A percentile compares a stretch with the other conserved stretches of the same genome.
Evolutionary conservation across 2,113 vertebrate species (phyloP).

Genomic region (Peromyscus leucopus): DNA sequence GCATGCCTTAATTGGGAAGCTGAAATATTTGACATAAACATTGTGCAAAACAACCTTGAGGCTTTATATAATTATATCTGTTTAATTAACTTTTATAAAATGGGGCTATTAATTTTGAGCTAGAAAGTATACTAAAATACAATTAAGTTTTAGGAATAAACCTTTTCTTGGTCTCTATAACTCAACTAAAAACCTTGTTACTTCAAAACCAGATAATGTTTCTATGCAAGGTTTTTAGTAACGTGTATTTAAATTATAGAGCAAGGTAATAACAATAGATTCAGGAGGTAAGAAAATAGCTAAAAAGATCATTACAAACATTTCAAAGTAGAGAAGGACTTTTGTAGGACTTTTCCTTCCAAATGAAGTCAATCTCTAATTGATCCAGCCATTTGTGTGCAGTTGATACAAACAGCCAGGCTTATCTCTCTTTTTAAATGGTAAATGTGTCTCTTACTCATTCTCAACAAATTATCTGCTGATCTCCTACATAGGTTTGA

Average conservation of each 20-base stretch:
- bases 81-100: conserved; percentile 36
- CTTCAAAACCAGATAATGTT: conserved; percentile 28
- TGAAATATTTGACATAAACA: conserved; percentile 20
- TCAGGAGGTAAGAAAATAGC: background rate
- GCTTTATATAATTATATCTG: background rate
- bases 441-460: background rate
- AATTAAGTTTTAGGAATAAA: background rate
- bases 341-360: background rate
- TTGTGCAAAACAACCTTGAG: background rate
- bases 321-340: conserved; percentile 13
- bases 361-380: conserved; percentile 71
- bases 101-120: background rate
- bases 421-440: conserved; percentile 30
- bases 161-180: background rate
- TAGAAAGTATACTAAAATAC: background rate
- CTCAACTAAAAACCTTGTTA: background rate
- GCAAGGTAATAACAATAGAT: conserved; percentile 1
- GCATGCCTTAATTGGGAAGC: background rate
- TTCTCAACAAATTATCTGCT: background rate
- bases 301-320: conserved; percentile 52
- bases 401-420: conserved; percentile 57
- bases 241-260: background rate
- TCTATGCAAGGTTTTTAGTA: background rate
- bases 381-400: conserved; percentile 50
- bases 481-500: background rate